phyloP scores from a whole-genome alignment of 2,113 vertebrate genomes.

The Pygoscelis adeliae region DNA sequence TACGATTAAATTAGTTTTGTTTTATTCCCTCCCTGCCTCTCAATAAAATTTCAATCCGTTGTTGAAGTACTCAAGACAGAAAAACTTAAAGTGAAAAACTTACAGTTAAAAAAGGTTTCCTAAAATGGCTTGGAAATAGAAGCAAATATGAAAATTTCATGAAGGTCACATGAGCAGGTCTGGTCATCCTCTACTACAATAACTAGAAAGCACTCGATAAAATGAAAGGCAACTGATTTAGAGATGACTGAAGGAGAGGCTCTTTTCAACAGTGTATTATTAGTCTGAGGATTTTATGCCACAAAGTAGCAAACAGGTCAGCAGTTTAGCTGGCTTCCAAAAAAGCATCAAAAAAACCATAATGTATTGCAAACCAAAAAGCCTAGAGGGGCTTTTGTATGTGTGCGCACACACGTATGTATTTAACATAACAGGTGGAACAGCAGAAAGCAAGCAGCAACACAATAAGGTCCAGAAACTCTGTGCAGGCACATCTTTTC shows the following conservation, averaged over 20 bases:
- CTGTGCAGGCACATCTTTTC: neutral
- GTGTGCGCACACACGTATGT: accelerated
- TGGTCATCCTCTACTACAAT: neutral
- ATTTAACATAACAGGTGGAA: neutral
- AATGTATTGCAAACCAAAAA: neutral
- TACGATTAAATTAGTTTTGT: neutral
- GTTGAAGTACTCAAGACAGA: neutral
- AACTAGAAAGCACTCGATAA: neutral
- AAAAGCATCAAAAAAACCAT: neutral
- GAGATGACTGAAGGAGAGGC: neutral
- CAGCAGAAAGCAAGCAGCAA: neutral
- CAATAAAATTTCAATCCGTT: neutral
- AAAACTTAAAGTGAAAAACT: neutral
- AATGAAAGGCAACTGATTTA: neutral
- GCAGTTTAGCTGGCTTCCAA: neutral
- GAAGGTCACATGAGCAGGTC: neutral
- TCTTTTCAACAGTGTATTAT: neutral
- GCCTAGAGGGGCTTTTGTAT: neutral
- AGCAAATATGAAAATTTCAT: neutral
- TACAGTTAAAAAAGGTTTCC: neutral
- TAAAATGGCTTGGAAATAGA: neutral
- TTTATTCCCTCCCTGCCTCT: neutral
- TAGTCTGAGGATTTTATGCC: neutral
- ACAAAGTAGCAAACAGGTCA: neutral
- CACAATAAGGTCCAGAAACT: neutral